A percentile compares a stretch with the other conserved stretches of the same genome.
Conservation (phyloP, 2,113 vertebrate species). For the Lampris incognitus region DNA sequence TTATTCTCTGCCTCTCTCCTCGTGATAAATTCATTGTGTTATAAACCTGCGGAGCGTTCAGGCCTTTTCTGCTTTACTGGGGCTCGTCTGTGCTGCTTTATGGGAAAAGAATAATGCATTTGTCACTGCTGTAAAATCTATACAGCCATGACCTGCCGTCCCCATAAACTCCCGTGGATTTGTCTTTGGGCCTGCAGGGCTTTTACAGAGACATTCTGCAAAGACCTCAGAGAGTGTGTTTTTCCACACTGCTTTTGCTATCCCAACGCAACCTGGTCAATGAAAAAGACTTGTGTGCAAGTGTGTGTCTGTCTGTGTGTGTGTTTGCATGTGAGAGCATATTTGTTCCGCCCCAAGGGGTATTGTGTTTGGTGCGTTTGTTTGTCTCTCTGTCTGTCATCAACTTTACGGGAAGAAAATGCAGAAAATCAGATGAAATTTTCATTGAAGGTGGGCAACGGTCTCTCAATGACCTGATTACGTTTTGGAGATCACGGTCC, state of each 20-base stretch:
- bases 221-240: slow-evolving; percentile 64
- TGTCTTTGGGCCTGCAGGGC: slow-evolving; percentile 68
- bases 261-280: slow-evolving; percentile 62
- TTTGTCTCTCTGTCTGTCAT: slow-evolving; percentile 34
- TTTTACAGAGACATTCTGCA: slow-evolving; percentile 70
- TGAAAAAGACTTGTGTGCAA: slow-evolving; percentile 44
- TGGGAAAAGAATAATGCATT: slow-evolving; percentile 70
- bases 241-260: slow-evolving; percentile 60
- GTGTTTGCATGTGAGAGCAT: slow-evolving; percentile 1
- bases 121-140: slow-evolving; percentile 75
- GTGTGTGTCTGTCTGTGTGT: slow-evolving; percentile 7
- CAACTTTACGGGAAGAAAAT: no score
- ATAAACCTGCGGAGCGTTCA: slow-evolving; percentile 73
- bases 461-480: no score
- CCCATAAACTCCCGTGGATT: slow-evolving; percentile 67
- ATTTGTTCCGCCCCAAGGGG: not conserved
- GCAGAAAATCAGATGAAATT: no score
- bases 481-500: no score
- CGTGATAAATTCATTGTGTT: slow-evolving; percentile 71
- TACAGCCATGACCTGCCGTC: slow-evolving; percentile 67
- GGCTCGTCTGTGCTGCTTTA: slow-evolving; percentile 71
- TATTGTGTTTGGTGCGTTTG: slow-evolving; percentile 44
- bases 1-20: slow-evolving; percentile 26
- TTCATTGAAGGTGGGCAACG: no score
- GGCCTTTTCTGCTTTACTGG: slow-evolving; percentile 68